Conservation (phyloP, 2,113 vertebrate species). For the Atherinomorus stipes region DNA sequence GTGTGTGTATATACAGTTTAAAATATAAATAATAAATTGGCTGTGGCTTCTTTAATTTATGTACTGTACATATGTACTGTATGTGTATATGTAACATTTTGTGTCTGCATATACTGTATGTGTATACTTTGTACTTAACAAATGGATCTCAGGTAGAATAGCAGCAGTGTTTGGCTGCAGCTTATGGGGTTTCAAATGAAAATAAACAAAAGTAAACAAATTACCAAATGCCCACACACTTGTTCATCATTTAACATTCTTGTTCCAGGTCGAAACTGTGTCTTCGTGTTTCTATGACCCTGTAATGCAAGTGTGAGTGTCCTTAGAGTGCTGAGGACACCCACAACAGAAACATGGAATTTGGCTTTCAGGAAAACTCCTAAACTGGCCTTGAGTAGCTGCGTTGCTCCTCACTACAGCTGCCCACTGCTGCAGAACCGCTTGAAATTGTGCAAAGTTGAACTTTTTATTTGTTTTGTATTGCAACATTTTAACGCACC, state of each 20-base stretch:
- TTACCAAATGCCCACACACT: background rate
- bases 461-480: constrained; percentile 1
- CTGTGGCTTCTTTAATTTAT: too few species aligned
- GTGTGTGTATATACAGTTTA: too few species aligned
- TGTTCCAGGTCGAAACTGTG: constrained; percentile 1
- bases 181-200: too few species aligned
- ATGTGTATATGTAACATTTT: too few species aligned
- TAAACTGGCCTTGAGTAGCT: background rate
- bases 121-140: too few species aligned
- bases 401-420: background rate
- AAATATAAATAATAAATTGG: too few species aligned
- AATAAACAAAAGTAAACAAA: too few species aligned
- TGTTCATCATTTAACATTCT: background rate
- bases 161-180: too few species aligned
- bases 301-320: constrained; percentile 17
- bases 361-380: background rate
- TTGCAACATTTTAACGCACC: constrained; percentile 27
- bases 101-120: too few species aligned
- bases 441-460: background rate
- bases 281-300: constrained; percentile 10
- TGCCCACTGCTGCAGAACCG: too few species aligned
- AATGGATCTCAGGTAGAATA: too few species aligned
- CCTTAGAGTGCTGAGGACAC: background rate
- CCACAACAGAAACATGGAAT: background rate
- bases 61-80: too few species aligned